A percentile compares a stretch with the other conserved stretches of the same genome.
Evolutionary conservation across 2,797 vertebrate genomes (phyloP).

Genomic region (Mionectes olivaceus): DNA sequence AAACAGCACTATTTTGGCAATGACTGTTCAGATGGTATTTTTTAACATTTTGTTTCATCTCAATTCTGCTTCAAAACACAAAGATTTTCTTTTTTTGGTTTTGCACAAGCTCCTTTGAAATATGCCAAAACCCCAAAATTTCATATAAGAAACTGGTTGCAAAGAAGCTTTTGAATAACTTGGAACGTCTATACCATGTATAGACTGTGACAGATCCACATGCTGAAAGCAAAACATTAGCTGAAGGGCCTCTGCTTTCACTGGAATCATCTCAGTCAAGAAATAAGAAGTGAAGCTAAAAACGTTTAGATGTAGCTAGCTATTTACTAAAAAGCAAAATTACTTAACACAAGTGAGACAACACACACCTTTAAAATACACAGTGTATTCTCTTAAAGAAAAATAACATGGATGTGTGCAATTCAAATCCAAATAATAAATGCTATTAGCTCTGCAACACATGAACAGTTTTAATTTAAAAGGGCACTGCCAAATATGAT

Average conservation of each 20-base stretch:
- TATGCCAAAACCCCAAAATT: neutral
- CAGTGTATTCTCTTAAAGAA: neutral
- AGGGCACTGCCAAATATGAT: conserved; percentile 22
- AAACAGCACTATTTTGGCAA: neutral
- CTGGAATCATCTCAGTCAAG: neutral
- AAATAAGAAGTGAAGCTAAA: neutral
- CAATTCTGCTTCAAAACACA: neutral
- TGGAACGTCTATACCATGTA: neutral
- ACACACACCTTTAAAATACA: neutral
- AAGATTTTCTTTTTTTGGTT: neutral
- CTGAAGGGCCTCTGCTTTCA: neutral
- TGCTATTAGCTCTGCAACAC: neutral
- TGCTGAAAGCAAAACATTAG: neutral
- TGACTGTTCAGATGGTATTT: neutral
- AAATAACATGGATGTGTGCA: neutral
- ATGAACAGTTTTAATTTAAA: conserved; percentile 45
- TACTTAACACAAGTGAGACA: neutral
- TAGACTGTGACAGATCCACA: neutral
- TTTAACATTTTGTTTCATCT: neutral
- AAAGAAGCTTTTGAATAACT: neutral
- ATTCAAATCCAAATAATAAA: neutral
- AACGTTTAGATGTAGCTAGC: neutral
- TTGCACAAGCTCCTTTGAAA: neutral
- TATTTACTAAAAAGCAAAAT: neutral
- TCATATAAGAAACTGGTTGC: neutral